phyloP scores from a whole-genome alignment of 2,113 vertebrate genomes.

The Platichthys stellatus region DNA sequence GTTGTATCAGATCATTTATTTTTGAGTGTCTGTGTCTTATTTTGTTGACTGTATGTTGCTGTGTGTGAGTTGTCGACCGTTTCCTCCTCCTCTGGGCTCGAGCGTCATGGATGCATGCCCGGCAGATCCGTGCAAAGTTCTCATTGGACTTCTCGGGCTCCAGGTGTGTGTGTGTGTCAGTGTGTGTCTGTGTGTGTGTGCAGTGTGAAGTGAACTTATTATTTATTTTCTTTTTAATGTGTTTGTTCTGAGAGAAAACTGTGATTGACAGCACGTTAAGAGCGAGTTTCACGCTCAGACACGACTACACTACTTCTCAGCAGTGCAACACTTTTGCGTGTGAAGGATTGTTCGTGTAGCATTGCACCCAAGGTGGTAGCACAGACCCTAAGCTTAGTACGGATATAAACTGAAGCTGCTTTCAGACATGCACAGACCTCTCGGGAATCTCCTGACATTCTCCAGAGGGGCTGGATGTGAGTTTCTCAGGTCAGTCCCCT shows the following conservation, averaged over 20 bases:
- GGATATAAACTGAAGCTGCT: not conserved
- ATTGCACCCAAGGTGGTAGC: not conserved
- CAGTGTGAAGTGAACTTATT: not conserved
- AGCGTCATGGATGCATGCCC: constrained; percentile 38
- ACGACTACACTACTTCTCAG: constrained; percentile 17
- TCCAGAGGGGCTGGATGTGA: not conserved
- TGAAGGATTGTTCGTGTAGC: not conserved
- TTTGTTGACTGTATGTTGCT: not conserved
- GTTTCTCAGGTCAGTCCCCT: no score
- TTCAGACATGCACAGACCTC: not conserved
- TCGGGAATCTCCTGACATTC: not conserved
- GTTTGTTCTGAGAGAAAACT: constrained; percentile 19
- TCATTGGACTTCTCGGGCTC: not conserved
- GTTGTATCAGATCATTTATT: constrained; percentile 7
- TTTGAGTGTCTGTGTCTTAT: constrained; percentile 14
- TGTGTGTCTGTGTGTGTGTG: no score
- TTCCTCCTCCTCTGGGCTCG: constrained; percentile 26
- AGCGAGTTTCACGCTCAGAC: constrained; percentile 21
- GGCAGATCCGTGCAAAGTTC: constrained; percentile 19
- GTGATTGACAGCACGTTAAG: constrained; percentile 46
- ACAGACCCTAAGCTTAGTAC: not conserved
- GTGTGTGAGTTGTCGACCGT: constrained; percentile 19
- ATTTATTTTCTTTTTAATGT: constrained; percentile 40
- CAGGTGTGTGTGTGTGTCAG: not conserved
- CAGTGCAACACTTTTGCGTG: not conserved